A percentile compares a stretch with the other conserved stretches of the same genome.
phyloP scores from a whole-genome alignment of 2,888 invertebrate species.

The Tenthredo distinguenda region DNA sequence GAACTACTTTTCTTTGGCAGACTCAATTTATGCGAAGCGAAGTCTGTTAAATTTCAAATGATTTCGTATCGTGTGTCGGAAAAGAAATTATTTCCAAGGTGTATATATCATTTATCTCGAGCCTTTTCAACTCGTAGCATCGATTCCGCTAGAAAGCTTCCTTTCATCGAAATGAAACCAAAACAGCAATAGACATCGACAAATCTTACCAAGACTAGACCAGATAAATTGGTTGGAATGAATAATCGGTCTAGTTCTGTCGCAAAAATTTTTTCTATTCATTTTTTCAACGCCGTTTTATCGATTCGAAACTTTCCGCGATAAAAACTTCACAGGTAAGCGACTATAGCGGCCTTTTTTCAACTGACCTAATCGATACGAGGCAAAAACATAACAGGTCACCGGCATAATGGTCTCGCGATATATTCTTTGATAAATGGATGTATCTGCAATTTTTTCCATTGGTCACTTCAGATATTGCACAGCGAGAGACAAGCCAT shows the following conservation, averaged over 20 bases:
- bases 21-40: too few relatives aligned
- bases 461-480: constrained; percentile 62
- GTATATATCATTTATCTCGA: background rate
- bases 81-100: background rate
- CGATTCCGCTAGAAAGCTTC: background rate
- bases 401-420: background rate
- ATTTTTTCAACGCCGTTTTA: background rate
- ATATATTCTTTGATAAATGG: background rate
- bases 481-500: constrained; percentile 71
- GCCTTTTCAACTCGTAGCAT: background rate
- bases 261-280: background rate
- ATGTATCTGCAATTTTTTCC: background rate
- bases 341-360: background rate
- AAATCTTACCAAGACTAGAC: background rate
- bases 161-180: constrained; percentile 19
- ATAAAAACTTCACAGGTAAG: background rate
- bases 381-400: background rate
- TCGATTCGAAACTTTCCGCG: background rate
- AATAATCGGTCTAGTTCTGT: background rate
- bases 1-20: too few relatives aligned
- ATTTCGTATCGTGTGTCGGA: background rate
- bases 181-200: background rate
- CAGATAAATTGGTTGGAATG: background rate
- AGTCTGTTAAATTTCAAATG: too few relatives aligned
- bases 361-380: too few relatives aligned